These are phyloP conservation scores for Oenanthe oenanthe DNA, from an alignment of 2,113 vertebrate species.

Conservation along the genomic window DNA sequence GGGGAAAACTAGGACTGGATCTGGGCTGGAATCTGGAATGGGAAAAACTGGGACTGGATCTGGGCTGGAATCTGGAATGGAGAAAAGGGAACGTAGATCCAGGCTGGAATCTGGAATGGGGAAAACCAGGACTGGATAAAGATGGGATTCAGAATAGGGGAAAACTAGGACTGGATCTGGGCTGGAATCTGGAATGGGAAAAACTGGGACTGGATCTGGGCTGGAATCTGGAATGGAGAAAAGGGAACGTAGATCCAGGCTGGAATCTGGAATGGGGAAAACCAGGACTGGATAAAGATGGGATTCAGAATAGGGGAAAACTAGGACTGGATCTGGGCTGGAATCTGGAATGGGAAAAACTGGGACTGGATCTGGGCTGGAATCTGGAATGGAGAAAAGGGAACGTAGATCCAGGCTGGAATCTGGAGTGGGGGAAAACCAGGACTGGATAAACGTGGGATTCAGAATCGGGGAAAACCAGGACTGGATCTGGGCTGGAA, in stretches of 20 bases:
- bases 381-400: not conserved
- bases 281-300: too few species aligned
- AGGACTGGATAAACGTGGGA: accelerated
- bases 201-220: not conserved
- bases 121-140: not conserved
- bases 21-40: too few species aligned
- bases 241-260: not conserved
- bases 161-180: not conserved
- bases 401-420: accelerated
- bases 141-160: too few species aligned
- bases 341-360: not conserved
- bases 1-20: too few species aligned
- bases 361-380: not conserved
- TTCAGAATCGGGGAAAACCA: accelerated
- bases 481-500: too few species aligned
- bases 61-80: not conserved
- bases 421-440: not conserved
- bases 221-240: not conserved
- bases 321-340: too few species aligned
- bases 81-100: too few species aligned
- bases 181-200: not conserved
- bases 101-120: not conserved
- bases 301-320: too few species aligned
- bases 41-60: not conserved
- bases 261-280: not conserved